Percentiles rank a stretch among this genome's conserved stretches.
phyloP scores from a whole-genome alignment of 2,888 invertebrate genomes.

The Hemaris fuciformis region DNA sequence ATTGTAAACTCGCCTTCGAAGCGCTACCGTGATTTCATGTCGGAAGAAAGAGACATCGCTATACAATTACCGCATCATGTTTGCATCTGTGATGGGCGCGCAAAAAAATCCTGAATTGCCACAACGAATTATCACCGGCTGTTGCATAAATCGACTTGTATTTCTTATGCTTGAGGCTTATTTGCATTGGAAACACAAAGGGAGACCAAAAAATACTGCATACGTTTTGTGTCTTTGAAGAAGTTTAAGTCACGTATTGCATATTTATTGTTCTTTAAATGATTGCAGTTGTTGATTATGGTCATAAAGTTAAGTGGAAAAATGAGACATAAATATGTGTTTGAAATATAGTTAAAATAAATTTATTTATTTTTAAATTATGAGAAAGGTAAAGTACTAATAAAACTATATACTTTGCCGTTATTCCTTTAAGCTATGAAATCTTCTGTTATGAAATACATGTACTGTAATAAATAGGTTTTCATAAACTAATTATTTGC shows the following conservation, averaged over 20 bases:
- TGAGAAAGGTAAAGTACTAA: too few relatives aligned
- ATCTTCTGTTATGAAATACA: neutral
- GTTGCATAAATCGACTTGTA: slow-evolving; percentile 12
- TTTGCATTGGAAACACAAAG: slow-evolving; percentile 5
- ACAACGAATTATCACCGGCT: slow-evolving; percentile 8
- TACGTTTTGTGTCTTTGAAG: neutral
- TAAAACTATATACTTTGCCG: too few relatives aligned
- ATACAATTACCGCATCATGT: slow-evolving; percentile 10
- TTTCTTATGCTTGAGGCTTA: slow-evolving; percentile 2
- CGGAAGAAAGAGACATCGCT: slow-evolving; percentile 4
- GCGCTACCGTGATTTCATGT: slow-evolving; percentile 9
- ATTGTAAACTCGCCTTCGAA: neutral
- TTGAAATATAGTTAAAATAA: neutral
- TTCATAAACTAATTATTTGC: too few relatives aligned
- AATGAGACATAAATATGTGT: neutral
- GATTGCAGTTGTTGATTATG: neutral
- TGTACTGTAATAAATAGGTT: too few relatives aligned
- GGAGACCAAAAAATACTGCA: slow-evolving; percentile 3
- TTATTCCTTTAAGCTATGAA: neutral
- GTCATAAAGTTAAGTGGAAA: neutral
- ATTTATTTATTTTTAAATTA: too few relatives aligned
- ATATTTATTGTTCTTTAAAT: neutral
- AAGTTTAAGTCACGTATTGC: neutral
- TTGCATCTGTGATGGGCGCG: neutral
- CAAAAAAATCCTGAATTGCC: slow-evolving; percentile 7